Conservation (phyloP, 2,888 invertebrate species). For the Campaea margaritaria region DNA sequence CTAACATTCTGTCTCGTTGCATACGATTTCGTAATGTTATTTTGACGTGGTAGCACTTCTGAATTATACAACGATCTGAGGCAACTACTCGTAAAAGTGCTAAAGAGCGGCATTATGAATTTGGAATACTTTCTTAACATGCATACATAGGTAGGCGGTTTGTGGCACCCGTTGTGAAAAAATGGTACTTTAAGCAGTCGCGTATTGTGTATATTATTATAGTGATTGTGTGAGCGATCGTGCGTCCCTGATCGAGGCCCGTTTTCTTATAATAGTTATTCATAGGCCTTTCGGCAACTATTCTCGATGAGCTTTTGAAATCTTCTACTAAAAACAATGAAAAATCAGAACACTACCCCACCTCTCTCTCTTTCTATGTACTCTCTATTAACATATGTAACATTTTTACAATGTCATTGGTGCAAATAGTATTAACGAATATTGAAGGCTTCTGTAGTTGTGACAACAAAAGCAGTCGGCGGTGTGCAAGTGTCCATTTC, state of each 20-base stretch:
- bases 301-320: too few relatives aligned
- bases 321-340: not conserved
- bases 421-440: constrained; percentile 14
- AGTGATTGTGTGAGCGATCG: too few relatives aligned
- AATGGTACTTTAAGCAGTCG: too few relatives aligned
- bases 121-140: constrained; percentile 7
- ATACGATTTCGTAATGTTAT: constrained; percentile 26
- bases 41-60: constrained; percentile 17
- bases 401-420: not conserved
- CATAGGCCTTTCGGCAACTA: too few relatives aligned
- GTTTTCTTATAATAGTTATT: too few relatives aligned
- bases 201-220: too few relatives aligned
- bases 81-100: constrained; percentile 2
- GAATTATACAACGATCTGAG: constrained; percentile 16
- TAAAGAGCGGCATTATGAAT: constrained; percentile 12
- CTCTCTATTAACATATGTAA: not conserved
- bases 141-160: too few relatives aligned
- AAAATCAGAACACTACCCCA: too few relatives aligned
- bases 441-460: constrained; percentile 35
- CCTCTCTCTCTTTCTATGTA: not conserved
- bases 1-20: constrained; percentile 15
- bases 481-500: constrained; percentile 48
- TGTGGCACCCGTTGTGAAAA: not conserved
- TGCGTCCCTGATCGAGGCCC: too few relatives aligned
- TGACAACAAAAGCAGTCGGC: constrained; percentile 38